Base-by-base conservation (phyloP, 2,888 invertebrate genomes). In the Drosophila eohydei region DNA sequence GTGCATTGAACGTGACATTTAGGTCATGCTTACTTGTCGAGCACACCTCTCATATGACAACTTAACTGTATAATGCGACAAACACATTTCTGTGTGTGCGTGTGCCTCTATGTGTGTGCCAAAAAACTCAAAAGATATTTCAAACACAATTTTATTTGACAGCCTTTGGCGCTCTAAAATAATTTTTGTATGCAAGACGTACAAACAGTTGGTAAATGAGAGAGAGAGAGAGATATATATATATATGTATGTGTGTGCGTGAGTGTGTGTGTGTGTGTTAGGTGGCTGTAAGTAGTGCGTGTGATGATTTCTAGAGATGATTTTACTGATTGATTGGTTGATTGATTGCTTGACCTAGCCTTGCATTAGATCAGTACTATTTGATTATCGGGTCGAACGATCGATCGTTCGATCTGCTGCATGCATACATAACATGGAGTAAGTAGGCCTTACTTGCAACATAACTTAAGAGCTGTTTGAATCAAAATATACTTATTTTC, bases 401-500 rank as follows among this genome's bases (percentile, higher is more conserved):
- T 21, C 4, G 32, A 16, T 50, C 32, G 6, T 7, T 32, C 32
- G 50, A 50, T 50, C 50, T 32, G 32, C 32, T 16, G 16, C 32
- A 32, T 50, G n/a, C 30, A 16, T 16, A 32, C 11, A 36, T 11
- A 36, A 9, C 34, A 30, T 28, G 14, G 32, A 34, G 14, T 51
- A 7, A 32, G 50, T 32, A 3, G 16, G 30, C 32, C 36, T 44
- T 21, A 40, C 41, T 70, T 43, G 61, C 38, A 12, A n/a, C 4
- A 40, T 21, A 58, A 44, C 48, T 74, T 44, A 50, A 46, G 9
- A 58, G 56, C 58, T 63, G 74, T 30, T 60, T 68, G 84, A 83
- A 88, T 89, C 70, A 83, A 83, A 50, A 12, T 50, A 50, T 50
- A 82, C 16, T 30, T 75, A 74, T 85, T 68, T 60, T 52, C 67